Evolutionary conservation across 2,888 invertebrate species (phyloP), one percentile per base, ranked within the genome.

Genomic region (Spatulosminthurus flaviceps): DNA sequence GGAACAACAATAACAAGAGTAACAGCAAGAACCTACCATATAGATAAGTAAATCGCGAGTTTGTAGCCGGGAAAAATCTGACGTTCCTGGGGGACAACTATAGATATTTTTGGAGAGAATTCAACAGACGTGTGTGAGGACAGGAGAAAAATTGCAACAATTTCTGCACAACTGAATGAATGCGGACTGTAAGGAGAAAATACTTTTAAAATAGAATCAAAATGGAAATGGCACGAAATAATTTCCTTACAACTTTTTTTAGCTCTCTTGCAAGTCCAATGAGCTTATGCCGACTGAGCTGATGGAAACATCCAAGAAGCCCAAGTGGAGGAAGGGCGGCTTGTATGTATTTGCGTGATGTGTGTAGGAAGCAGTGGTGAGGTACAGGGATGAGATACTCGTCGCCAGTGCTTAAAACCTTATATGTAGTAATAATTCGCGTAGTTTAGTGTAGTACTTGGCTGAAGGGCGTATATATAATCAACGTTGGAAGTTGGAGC

Each of bases 391-490:
- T 19, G 51, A 51, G n/a, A 16, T 51, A 51, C 13, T 9, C 41
- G 13, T 13, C 41, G 34, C 9, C 34, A 34, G 34, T 34, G 34
- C 34, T 34, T 34, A 9, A 51, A 51, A 51, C 5, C 51, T 19
- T 51, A n/a, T 51, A 5, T 51, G 9, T n/a, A 19, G n/a, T 13
- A 19, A 16, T 51, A 51, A 51, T 19, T 51, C 51, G 51, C 51
- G 51, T n/a, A 51, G 19, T 51, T 51, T 51, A 51, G 51, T 51
- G n/a, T 51, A 51, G n/a, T 51, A 51, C 51, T 51, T 51, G 51
- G n/a, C 51, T 51, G n/a, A 51, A 51, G 51, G 51, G 51, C 51
- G 51, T 51, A 51, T 51, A 51, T 34, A 9, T 34, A 34, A 34
- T 19, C 5, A 51, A 2, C n/a, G 51, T 19, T 51, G 51, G 51